Percentiles rank a stretch among this genome's conserved stretches.
Evolutionary conservation across 2,797 vertebrate genomes (phyloP).

Genomic region (Tympanoctomys barrerae): DNA sequence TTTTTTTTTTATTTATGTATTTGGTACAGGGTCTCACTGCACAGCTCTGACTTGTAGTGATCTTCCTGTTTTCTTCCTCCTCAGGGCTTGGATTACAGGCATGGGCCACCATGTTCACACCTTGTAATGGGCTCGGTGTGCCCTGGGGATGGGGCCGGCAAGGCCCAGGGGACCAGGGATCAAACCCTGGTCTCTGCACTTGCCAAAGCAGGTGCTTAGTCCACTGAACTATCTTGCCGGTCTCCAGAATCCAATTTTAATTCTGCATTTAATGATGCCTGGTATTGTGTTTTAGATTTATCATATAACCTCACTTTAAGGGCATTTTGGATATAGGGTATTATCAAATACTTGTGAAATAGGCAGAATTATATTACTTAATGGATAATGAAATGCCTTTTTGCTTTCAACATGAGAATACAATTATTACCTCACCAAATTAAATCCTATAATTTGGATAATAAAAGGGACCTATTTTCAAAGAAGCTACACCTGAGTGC

Average conservation of each 20-base stretch:
- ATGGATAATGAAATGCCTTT: neutral
- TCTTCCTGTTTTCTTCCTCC: no score
- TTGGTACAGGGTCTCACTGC: no score
- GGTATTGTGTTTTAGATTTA: conserved; percentile 13
- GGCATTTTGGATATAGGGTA: neutral
- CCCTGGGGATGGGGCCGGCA: no score
- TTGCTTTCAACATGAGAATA: neutral
- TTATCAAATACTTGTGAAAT: neutral
- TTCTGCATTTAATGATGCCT: neutral
- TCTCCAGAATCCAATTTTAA: neutral
- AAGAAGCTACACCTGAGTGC: neutral
- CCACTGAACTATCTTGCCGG: no score
- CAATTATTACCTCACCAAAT: neutral
- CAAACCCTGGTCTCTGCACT: no score
- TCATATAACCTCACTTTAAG: neutral
- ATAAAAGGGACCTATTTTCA: neutral
- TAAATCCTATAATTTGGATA: neutral
- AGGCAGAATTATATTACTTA: neutral
- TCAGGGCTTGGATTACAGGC: no score
- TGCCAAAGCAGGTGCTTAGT: no score
- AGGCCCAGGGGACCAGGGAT: no score
- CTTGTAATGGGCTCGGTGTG: no score
- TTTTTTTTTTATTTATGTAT: no score
- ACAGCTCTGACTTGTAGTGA: no score
- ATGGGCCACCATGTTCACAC: no score